Percentiles rank a stretch among this genome's conserved stretches.
Evolutionary conservation across 2,113 vertebrate genomes (phyloP).

Genomic region (Dendrocopos noguchii): DNA sequence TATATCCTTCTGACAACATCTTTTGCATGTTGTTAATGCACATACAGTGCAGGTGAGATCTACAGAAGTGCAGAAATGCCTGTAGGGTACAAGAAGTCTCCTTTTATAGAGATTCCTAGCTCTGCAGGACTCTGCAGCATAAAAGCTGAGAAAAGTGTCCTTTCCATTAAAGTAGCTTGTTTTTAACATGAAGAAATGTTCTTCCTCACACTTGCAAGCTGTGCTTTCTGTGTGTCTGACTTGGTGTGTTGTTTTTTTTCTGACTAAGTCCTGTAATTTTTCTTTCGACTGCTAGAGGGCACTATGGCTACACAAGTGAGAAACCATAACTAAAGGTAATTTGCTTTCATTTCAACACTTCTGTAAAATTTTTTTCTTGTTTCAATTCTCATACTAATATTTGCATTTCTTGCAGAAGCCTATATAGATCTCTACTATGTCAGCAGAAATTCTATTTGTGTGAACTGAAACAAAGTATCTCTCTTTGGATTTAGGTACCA

Average conservation of each 20-base stretch:
- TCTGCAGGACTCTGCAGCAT: neutral
- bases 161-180: neutral
- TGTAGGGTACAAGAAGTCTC: neutral
- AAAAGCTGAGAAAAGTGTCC: neutral
- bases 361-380: constrained; percentile 15
- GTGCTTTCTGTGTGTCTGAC: neutral
- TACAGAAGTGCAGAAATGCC: neutral
- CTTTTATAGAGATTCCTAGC: neutral
- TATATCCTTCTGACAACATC: neutral
- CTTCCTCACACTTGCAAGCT: neutral
- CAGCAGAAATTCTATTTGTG: constrained; percentile 42
- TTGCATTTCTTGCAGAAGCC: constrained; percentile 56
- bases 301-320: constrained; percentile 45
- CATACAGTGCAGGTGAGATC: neutral
- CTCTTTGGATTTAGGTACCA: constrained; percentile 25
- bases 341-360: constrained; percentile 29
- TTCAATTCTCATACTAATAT: constrained; percentile 65
- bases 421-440: constrained; percentile 6
- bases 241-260: neutral
- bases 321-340: neutral
- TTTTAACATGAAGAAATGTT: neutral
- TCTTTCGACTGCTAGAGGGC: constrained; percentile 61
- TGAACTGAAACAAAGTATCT: neutral
- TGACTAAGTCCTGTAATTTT: neutral
- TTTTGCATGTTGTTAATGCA: neutral